A percentile compares a stretch with the other conserved stretches of the same genome.
These are phyloP conservation scores for Silurus glanis DNA, from an alignment of 2,113 vertebrate species.

Conservation along the genomic window DNA sequence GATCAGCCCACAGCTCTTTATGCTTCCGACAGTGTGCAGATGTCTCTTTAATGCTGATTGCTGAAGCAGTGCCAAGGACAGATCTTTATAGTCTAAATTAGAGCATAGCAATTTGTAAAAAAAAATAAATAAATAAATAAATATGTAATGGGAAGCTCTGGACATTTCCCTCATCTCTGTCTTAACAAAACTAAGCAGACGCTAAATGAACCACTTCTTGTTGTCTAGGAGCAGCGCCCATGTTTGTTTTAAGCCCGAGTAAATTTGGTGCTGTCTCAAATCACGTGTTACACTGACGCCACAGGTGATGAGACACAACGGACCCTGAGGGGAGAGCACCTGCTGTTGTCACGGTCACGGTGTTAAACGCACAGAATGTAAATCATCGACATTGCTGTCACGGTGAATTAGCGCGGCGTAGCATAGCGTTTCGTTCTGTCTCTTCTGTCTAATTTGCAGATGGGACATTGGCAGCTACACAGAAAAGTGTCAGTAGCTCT, in stretches of 20 bases:
- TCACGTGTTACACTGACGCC: conserved; percentile 25
- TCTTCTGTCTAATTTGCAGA: conserved; percentile 46
- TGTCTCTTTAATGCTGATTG: conserved; percentile 39
- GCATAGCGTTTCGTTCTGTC: conserved; percentile 15
- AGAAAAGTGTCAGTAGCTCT: conserved; percentile 34
- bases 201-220: not conserved
- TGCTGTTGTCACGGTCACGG: conserved; percentile 48
- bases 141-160: not conserved
- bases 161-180: not conserved
- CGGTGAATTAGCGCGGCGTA: conserved; percentile 44
- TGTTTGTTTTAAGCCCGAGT: conserved; percentile 34
- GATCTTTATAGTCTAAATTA: conserved; percentile 36
- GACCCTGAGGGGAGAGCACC: conserved; percentile 45
- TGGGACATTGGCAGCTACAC: conserved; percentile 41
- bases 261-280: conserved; percentile 1
- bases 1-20: conserved; percentile 28
- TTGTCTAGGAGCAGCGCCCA: not conserved
- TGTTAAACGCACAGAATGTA: conserved; percentile 37
- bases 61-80: conserved; percentile 13
- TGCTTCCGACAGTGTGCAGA: conserved; percentile 33
- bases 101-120: not conserved
- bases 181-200: not conserved
- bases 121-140: not conserved
- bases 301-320: conserved; percentile 47
- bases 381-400: conserved; percentile 49